Conservation (phyloP, 2,797 vertebrate species). For the Diplodus puntazzo region DNA sequence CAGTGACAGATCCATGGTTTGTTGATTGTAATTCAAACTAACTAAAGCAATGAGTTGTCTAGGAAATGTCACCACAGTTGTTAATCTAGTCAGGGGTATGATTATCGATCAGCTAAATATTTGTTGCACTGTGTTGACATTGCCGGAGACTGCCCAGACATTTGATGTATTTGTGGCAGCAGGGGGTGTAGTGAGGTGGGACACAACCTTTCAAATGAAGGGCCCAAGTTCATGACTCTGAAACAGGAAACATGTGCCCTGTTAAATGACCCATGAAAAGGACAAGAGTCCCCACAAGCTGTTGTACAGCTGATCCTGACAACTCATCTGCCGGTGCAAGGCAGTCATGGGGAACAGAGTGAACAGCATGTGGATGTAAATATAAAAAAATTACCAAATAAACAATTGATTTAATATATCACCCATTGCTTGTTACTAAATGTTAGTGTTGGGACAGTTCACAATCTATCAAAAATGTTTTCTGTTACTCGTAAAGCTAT, state of each 20-base stretch:
- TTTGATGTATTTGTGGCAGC: conserved; percentile 29
- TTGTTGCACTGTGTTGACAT: not conserved
- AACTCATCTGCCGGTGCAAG: conserved; percentile 18
- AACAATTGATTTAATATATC: conserved; percentile 1
- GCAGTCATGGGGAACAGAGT: conserved; percentile 1
- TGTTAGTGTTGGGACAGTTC: not conserved
- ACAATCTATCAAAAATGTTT: too few relatives aligned
- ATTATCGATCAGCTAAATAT: not conserved
- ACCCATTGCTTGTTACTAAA: not conserved
- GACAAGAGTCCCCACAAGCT: conserved; percentile 26
- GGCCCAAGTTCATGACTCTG: conserved; percentile 12
- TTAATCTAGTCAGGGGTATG: not conserved
- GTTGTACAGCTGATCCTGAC: conserved; percentile 25
- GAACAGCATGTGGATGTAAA: not conserved
- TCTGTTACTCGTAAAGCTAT: too few relatives aligned
- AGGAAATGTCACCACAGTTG: conserved; percentile 3
- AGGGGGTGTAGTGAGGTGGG: conserved; percentile 31
- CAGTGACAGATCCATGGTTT: not conserved
- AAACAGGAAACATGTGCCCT: conserved; percentile 12
- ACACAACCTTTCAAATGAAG: conserved; percentile 17
- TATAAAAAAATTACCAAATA: not conserved
- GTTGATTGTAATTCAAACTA: conserved; percentile 13
- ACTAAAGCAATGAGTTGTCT: not conserved
- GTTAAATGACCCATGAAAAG: conserved; percentile 33
- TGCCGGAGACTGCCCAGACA: conserved; percentile 1